phyloP scores from a whole-genome alignment of 2,113 vertebrate genomes.

The Paradoxurus hermaphroditus region DNA sequence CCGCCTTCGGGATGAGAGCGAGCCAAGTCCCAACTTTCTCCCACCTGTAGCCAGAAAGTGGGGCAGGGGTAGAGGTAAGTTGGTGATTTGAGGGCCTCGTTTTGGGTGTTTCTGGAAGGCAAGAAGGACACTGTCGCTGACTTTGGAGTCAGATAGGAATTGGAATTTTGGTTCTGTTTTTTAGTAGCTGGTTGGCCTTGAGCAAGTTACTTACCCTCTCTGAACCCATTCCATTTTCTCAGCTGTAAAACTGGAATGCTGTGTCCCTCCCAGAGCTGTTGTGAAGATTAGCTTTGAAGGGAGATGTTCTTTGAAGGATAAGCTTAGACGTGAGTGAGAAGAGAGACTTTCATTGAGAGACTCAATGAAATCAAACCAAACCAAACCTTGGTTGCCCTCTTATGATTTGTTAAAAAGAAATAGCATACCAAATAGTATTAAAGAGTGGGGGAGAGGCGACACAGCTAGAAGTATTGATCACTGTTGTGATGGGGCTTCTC shows the following conservation, averaged over 20 bases:
- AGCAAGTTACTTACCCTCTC: not conserved
- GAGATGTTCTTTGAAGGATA: not conserved
- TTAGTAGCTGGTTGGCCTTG: not conserved
- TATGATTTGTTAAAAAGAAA: not conserved
- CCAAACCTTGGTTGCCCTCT: not conserved
- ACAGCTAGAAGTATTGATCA: not conserved
- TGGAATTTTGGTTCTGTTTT: slow-evolving; percentile 10
- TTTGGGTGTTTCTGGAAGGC: not conserved
- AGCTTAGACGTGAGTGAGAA: not conserved
- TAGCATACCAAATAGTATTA: not conserved
- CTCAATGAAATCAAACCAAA: not conserved
- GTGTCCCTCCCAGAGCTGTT: not conserved
- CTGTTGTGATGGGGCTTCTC: not conserved
- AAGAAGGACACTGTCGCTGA: not conserved
- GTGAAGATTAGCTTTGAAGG: not conserved
- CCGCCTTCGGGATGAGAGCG: not conserved
- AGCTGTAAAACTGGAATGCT: not conserved
- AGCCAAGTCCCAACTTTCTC: not conserved
- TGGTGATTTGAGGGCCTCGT: not conserved
- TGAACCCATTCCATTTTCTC: not conserved
- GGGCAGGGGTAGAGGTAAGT: not conserved
- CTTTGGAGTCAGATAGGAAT: not conserved
- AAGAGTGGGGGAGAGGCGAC: not conserved
- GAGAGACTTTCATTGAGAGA: not conserved
- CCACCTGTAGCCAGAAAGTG: not conserved